Conservation (phyloP, 2,113 vertebrate genomes). For the Gymnorhina tibicen region DNA sequence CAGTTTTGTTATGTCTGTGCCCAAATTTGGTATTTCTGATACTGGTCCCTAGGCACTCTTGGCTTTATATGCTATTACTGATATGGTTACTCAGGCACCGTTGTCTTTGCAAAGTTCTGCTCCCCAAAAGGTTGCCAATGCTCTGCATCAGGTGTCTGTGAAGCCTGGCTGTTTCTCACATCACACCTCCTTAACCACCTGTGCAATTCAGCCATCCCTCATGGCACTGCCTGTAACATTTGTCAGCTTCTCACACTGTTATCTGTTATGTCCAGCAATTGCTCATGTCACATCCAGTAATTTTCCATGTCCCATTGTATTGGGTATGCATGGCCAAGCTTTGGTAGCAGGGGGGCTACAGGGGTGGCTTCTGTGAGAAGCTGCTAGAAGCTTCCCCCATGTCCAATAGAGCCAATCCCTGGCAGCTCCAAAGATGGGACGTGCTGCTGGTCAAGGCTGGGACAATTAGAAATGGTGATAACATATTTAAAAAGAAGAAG, state of each 20-base stretch:
- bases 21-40: background rate
- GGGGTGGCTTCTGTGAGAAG: background rate
- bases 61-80: background rate
- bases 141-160: background rate
- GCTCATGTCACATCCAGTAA: background rate
- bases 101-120: background rate
- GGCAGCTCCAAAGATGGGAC: no score
- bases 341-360: background rate
- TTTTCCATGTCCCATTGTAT: background rate
- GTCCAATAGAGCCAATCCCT: background rate
- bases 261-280: background rate
- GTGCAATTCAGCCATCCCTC: background rate
- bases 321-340: background rate
- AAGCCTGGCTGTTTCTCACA: background rate
- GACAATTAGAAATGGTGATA: no score
- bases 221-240: background rate
- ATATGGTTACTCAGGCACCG: background rate
- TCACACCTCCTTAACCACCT: background rate
- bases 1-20: background rate
- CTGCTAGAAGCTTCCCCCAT: background rate
- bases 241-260: background rate
- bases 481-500: no score
- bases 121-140: background rate
- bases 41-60: background rate
- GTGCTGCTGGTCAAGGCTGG: no score